Evolutionary conservation across 2,888 invertebrate genomes (phyloP).

Genomic region (Megamerina dolium): DNA sequence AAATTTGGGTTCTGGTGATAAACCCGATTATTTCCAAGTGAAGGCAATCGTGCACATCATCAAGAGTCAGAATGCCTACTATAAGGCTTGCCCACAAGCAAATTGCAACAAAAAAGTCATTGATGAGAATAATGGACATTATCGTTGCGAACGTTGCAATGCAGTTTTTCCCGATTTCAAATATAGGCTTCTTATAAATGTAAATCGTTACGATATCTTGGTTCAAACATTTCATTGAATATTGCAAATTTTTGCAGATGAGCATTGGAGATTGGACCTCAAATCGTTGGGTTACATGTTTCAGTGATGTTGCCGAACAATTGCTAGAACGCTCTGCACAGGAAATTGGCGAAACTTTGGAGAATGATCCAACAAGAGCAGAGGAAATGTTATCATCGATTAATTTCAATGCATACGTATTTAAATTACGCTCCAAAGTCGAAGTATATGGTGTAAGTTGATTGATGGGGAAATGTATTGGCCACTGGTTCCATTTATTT

Average conservation of each 20-base stretch:
- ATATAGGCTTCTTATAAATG: constrained; percentile 74
- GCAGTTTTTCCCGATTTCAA: constrained; percentile 78
- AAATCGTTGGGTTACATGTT: constrained; percentile 85
- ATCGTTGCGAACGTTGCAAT: constrained; percentile 92
- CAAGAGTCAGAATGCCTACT: constrained; percentile 76
- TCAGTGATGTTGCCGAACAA: constrained; percentile 76
- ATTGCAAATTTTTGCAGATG: constrained; percentile 53
- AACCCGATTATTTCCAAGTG: constrained; percentile 73
- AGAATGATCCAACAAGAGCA: constrained; percentile 61
- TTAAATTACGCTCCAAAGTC: constrained; percentile 81
- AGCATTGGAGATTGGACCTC: constrained; percentile 83
- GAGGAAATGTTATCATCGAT: constrained; percentile 65
- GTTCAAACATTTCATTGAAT: not conserved
- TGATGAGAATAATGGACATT: constrained; percentile 81
- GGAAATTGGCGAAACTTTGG: constrained; percentile 71
- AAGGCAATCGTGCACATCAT: constrained; percentile 75
- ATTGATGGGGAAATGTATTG: too few relatives aligned
- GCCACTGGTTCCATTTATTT: too few relatives aligned
- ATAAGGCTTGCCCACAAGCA: constrained; percentile 84
- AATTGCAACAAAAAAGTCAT: constrained; percentile 93
- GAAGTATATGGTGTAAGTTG: constrained; percentile 83
- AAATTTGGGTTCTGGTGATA: constrained; percentile 67
- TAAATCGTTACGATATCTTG: constrained; percentile 51
- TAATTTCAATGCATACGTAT: constrained; percentile 72
- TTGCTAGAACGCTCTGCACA: constrained; percentile 66